A percentile compares a stretch with the other conserved stretches of the same genome.
phyloP scores from a whole-genome alignment of 2,113 vertebrate species.

The Malaclemys terrapin region DNA sequence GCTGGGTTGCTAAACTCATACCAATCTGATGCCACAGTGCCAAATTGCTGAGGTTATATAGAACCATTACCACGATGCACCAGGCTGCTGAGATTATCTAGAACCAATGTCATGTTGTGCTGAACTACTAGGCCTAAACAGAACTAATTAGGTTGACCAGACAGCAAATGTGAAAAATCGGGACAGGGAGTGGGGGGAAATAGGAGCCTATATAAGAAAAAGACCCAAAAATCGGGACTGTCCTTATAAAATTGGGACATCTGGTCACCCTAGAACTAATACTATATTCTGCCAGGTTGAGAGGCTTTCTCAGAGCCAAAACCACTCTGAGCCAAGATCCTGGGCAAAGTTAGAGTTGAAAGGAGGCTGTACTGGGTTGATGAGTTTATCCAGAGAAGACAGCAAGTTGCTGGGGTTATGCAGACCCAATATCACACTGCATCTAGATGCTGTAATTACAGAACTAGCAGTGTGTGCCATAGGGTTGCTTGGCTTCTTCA shows the following conservation, averaged over 20 bases:
- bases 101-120: background rate
- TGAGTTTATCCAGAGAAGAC: background rate
- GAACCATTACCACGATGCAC: background rate
- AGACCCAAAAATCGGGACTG: too few relatives aligned
- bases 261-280: background rate
- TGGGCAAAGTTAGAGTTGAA: background rate
- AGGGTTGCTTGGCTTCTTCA: background rate
- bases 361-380: background rate
- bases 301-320: background rate
- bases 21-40: background rate
- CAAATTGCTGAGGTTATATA: background rate
- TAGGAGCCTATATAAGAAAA: too few relatives aligned
- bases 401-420: background rate
- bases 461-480: background rate
- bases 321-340: background rate
- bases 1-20: background rate
- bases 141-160: background rate
- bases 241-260: too few relatives aligned
- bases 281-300: accelerated
- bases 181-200: too few relatives aligned
- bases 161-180: too few relatives aligned
- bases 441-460: background rate
- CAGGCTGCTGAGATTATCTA: background rate
- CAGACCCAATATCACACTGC: background rate
- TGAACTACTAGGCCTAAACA: constrained; percentile 5